Evolutionary conservation across 2,888 invertebrate genomes (phyloP).

Genomic region (Phymatocera aterrima): DNA sequence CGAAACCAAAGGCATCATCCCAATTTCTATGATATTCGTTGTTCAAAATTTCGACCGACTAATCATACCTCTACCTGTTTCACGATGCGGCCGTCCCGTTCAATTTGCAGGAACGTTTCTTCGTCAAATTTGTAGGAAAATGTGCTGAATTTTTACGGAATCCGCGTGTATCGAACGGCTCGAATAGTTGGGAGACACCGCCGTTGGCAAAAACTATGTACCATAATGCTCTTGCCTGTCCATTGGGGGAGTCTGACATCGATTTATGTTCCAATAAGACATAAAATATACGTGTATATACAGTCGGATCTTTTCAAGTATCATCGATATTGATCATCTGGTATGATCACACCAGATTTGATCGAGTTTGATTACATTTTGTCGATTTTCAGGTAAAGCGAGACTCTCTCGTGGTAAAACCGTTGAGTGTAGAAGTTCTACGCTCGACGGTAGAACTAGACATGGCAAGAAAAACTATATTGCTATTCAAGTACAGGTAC

Average conservation of each 20-base stretch:
- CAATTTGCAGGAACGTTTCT: no score
- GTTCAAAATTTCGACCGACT: neutral
- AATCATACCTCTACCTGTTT: no score
- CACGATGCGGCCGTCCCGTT: no score
- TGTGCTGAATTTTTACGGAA: neutral
- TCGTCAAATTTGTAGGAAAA: no score
- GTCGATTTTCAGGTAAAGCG: conserved; percentile 8
- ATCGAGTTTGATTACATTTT: neutral
- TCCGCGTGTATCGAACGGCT: neutral
- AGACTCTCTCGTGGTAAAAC: neutral
- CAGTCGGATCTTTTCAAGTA: neutral
- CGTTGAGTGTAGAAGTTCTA: neutral
- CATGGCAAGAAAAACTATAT: neutral
- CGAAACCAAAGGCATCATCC: neutral
- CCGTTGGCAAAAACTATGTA: conserved; percentile 17
- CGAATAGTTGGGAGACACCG: neutral
- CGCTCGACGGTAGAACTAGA: neutral
- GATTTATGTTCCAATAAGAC: conserved; percentile 15
- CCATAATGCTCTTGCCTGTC: neutral
- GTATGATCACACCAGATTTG: neutral
- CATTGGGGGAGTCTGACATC: neutral
- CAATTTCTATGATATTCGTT: neutral
- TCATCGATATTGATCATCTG: neutral
- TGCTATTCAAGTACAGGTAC: neutral
- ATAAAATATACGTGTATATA: no score